Evolutionary conservation across 2,113 vertebrate genomes (phyloP).

Genomic region (Dicentrarchus labrax): DNA sequence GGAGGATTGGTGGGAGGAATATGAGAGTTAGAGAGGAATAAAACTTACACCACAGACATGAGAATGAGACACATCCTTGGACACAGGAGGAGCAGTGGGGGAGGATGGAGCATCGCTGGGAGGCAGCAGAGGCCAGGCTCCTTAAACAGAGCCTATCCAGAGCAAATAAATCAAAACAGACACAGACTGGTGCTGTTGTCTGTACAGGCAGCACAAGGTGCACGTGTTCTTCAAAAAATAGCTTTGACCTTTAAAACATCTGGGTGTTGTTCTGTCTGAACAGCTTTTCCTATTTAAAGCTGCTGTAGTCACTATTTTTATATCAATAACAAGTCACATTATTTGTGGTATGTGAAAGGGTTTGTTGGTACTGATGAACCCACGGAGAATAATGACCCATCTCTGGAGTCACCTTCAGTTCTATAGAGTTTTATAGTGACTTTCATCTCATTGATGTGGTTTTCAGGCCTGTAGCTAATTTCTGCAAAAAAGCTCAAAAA

Average conservation of each 20-base stretch:
- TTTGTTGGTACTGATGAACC: not conserved
- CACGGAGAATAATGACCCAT: not conserved
- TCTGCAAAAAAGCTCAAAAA: not conserved
- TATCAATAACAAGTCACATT: not conserved
- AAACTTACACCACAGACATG: conserved; percentile 76
- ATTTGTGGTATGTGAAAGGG: not conserved
- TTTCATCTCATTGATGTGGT: not conserved
- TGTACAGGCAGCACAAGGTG: conserved; percentile 45
- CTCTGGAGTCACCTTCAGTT: not conserved
- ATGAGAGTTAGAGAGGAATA: conserved; percentile 75
- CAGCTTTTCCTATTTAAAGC: conserved; percentile 2
- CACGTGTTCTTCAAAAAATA: conserved; percentile 21
- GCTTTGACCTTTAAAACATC: conserved; percentile 34
- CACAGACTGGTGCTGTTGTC: conserved; percentile 30
- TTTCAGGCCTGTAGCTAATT: not conserved
- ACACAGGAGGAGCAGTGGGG: conserved; percentile 44
- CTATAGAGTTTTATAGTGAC: not conserved
- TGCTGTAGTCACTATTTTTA: not conserved
- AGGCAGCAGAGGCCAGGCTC: conserved; percentile 53
- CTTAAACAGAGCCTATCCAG: conserved; percentile 48
- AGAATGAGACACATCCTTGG: conserved; percentile 75
- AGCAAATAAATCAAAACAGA: conserved; percentile 63
- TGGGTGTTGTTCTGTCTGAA: conserved; percentile 19
- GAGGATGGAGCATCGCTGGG: conserved; percentile 42
- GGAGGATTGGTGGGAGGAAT: conserved; percentile 75